Base-by-base conservation (phyloP, 2,113 vertebrate genomes). In the Anoura caudifer region DNA sequence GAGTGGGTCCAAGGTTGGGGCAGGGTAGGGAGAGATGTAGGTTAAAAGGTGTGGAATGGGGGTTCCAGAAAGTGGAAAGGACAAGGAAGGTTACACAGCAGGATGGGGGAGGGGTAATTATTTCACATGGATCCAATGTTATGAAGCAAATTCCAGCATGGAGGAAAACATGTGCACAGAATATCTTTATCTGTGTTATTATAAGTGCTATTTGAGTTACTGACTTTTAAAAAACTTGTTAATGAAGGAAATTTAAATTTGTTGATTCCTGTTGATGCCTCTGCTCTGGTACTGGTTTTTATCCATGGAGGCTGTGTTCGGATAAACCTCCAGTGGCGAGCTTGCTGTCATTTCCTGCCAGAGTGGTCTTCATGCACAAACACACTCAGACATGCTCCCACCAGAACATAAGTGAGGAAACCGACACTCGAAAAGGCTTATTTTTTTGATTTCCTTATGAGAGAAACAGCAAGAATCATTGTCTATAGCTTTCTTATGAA, bases 331-430 rank as follows among this genome's bases (percentile, higher is more conserved):
- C 20, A 0, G 15, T 0, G 45, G 69, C 4, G 14, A 2, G 2
- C 22, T 10, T 11, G 1, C n/a, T 0, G 1, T 9, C 7, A 0
- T 11, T 9, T 17, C 52, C 56, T 6, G 12, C 8, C 0, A 0
- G 33, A 0, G 0, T 3, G 22, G 38, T 10, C 65, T 4, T 4
- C 2, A 0, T 15, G 7, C 19, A 33, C 47, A 13, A 3, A 20
- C 33, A 14, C 24, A 31, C 26, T 61, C 59, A 20, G 15, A 43
- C 15, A 0, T 0, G 1, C 24, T 19, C 7, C 22, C 24, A 1
- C 61, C 15, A 8, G 16, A 38, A 10, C 5, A 1, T 2, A 3
- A 13, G 31, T 5, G 20, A n/a, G 54, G 88, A 17, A 36, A 7
- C 0, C 4, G 2, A 5, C 9, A 4, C 17, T 28, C 28, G 4